phyloP scores from a whole-genome alignment of 2,113 vertebrate genomes.

The Albula glossodonta region DNA sequence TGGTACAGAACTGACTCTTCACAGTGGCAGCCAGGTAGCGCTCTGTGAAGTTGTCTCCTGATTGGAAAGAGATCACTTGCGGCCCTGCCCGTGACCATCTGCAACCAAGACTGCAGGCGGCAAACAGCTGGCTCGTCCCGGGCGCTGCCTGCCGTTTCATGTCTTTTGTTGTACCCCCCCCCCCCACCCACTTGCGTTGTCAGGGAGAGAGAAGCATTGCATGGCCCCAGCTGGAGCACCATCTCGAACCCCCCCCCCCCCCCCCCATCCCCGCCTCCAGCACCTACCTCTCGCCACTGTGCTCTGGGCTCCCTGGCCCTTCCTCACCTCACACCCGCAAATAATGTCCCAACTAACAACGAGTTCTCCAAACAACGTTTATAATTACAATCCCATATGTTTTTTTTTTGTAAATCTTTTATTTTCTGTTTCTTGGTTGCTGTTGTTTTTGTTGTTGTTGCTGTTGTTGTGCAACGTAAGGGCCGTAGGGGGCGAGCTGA shows the following conservation, averaged over 20 bases:
- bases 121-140: slow-evolving; percentile 11
- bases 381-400: neutral
- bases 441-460: neutral
- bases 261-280: neutral
- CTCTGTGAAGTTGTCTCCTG: slow-evolving; percentile 46
- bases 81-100: slow-evolving; percentile 59
- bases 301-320: slow-evolving; percentile 1
- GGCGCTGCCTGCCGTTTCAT: neutral
- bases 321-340: neutral
- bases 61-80: slow-evolving; percentile 66
- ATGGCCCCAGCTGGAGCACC: neutral
- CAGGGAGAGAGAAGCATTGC: neutral
- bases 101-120: slow-evolving; percentile 55
- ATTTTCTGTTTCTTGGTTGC: neutral
- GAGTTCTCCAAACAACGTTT: neutral
- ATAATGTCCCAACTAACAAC: neutral
- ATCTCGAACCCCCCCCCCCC: neutral
- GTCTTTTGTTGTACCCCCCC: slow-evolving; percentile 11
- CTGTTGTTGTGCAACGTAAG: neutral
- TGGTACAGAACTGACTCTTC: neutral
- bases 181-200: neutral
- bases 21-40: neutral
- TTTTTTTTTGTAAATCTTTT: neutral
- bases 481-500: neutral
- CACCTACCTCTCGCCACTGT: neutral